phyloP scores from a whole-genome alignment of 1,140 invertebrate species.

The Diuraphis noxia region DNA sequence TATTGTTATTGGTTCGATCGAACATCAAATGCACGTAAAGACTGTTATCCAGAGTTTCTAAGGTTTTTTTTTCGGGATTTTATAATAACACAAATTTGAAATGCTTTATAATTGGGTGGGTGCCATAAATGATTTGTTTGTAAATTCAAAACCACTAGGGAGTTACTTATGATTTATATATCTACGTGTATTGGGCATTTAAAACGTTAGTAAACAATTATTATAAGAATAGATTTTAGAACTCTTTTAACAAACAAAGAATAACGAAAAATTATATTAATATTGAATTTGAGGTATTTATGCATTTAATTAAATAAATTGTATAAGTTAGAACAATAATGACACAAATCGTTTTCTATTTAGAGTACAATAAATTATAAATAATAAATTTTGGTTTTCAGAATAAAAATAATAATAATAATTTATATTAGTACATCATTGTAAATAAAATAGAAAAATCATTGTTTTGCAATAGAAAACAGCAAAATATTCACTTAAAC shows the following conservation, averaged over 20 bases:
- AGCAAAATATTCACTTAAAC: not conserved
- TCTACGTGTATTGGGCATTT: not conserved
- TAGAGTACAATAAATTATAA: not conserved
- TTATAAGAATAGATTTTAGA: not conserved
- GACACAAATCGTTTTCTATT: not conserved
- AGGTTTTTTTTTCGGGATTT: not conserved
- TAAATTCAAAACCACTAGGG: not conserved
- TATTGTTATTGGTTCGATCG: not conserved
- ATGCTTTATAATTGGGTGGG: not conserved
- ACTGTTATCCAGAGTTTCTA: not conserved
- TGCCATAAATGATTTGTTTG: not conserved
- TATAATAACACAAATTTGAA: not conserved
- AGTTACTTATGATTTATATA: too few relatives aligned
- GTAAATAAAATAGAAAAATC: not conserved
- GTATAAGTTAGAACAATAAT: not conserved
- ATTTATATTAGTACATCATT: not conserved
- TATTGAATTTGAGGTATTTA: not conserved
- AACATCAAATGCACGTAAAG: not conserved
- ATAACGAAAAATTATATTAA: not conserved
- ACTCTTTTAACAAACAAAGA: not conserved
- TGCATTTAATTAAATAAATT: not conserved
- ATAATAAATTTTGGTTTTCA: too few relatives aligned
- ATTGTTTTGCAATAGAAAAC: not conserved
- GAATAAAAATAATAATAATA: too few relatives aligned
- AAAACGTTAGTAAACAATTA: not conserved